Conservation (phyloP, 2,888 invertebrate genomes). For the Galerucella calmariensis region DNA sequence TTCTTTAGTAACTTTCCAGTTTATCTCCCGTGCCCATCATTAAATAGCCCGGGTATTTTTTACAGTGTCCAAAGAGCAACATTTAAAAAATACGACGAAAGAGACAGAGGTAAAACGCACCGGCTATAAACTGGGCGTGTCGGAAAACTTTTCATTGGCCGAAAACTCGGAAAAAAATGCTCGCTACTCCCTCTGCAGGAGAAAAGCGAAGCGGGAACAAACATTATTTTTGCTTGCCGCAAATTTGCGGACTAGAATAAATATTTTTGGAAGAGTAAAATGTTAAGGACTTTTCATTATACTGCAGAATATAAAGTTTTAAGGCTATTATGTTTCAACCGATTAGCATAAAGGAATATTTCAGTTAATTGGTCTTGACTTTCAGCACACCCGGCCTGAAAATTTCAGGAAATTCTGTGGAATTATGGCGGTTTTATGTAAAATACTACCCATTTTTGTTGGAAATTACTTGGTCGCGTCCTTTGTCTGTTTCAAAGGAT, state of each 20-base stretch:
- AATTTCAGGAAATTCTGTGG: slow-evolving; percentile 58
- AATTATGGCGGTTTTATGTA: slow-evolving; percentile 60
- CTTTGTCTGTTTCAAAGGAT: slow-evolving; percentile 52
- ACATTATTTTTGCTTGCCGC: slow-evolving; percentile 66
- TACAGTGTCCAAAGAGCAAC: slow-evolving; percentile 61
- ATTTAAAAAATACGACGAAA: slow-evolving; percentile 56
- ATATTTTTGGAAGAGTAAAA: slow-evolving; percentile 67
- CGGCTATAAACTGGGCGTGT: slow-evolving; percentile 59
- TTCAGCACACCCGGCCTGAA: slow-evolving; percentile 54
- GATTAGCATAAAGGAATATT: slow-evolving; percentile 66
- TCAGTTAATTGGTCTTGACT: slow-evolving; percentile 64
- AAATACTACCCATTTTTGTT: slow-evolving; percentile 56
- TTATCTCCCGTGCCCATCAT: slow-evolving; percentile 62
- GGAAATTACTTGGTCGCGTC: slow-evolving; percentile 54
- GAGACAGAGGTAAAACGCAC: slow-evolving; percentile 59
- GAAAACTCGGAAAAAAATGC: slow-evolving; percentile 62
- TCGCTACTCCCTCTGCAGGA: slow-evolving; percentile 60
- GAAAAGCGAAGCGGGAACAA: slow-evolving; percentile 61
- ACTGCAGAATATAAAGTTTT: slow-evolving; percentile 64
- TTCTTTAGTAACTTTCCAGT: slow-evolving; percentile 52
- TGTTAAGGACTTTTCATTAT: slow-evolving; percentile 67
- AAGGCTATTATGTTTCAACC: slow-evolving; percentile 64
- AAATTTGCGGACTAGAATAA: slow-evolving; percentile 66
- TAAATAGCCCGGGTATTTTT: slow-evolving; percentile 65
- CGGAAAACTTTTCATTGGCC: slow-evolving; percentile 63